Conservation (phyloP, 1,140 invertebrate genomes). For the Chymomyza costata region DNA sequence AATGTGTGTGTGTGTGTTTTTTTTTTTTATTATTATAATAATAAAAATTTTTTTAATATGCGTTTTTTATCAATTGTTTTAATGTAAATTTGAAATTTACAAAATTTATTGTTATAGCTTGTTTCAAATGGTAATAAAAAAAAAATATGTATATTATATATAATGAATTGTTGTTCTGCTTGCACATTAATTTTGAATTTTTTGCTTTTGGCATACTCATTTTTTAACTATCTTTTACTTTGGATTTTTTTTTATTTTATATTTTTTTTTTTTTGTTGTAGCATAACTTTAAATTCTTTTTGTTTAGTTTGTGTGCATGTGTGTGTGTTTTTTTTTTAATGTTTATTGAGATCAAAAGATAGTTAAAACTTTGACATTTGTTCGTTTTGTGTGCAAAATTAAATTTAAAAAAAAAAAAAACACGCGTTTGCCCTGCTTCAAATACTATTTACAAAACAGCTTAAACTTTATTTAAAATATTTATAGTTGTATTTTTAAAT, state of each 20-base stretch:
- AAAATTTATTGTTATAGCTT: slow-evolving; percentile 35
- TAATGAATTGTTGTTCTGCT: slow-evolving; percentile 42
- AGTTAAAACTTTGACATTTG: slow-evolving; percentile 39
- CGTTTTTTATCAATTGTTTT: slow-evolving; percentile 20
- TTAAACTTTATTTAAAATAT: slow-evolving; percentile 17
- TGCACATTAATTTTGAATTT: slow-evolving; percentile 30
- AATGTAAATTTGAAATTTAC: slow-evolving; percentile 24
- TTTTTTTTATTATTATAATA: too few species aligned
- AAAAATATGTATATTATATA: slow-evolving; percentile 41
- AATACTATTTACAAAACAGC: slow-evolving; percentile 50
- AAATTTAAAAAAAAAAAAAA: slow-evolving; percentile 24
- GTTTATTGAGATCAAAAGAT: slow-evolving; percentile 72
- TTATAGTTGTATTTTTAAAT: slow-evolving; percentile 20
- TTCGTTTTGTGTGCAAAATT: slow-evolving; percentile 17
- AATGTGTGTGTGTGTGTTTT: too few species aligned
- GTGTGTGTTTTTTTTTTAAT: slow-evolving; percentile 24
- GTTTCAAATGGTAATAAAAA: slow-evolving; percentile 39
- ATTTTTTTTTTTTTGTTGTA: slow-evolving; percentile 3
- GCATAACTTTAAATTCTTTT: neutral
- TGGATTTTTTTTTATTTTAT: slow-evolving; percentile 41
- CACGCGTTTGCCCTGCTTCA: slow-evolving; percentile 13
- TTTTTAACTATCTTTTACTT: slow-evolving; percentile 70
- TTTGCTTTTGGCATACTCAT: slow-evolving; percentile 6
- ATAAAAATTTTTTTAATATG: too few species aligned
- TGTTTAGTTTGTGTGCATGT: slow-evolving; percentile 12